Base-by-base conservation (phyloP, 2,888 invertebrate species). In the Drosophila longiperda region DNA sequence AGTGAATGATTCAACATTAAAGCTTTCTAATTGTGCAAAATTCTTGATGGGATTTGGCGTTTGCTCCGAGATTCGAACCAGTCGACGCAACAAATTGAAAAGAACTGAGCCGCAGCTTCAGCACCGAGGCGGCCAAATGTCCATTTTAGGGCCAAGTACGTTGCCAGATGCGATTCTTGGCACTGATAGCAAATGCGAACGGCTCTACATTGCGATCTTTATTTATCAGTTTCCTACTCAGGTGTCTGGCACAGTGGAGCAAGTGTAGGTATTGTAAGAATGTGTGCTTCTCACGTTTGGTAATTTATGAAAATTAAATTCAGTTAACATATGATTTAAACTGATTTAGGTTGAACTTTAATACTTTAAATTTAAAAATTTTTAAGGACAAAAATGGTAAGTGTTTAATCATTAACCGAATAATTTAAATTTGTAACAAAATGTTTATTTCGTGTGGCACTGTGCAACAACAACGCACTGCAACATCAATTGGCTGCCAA, bases 71-170 rank as follows among this genome's bases (percentile, higher is more conserved):
- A 48, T 78, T 78, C 63, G 68, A 66, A 66, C 74, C 73, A 64
- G 55, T 36, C 76, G 70, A 78, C 63, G 74, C 82, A 80, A 73
- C 80, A 71, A 83, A 72, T 80, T 58, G 83, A 82, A 88, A 74
- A 77, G 69, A 89, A 83, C 89, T 85, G 66, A 81, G 66, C 74
- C 65, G 66, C 71, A 49, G 82, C 78, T 66, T 76, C 82, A 76
- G 63, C 60, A 59, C 55, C 69, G 61, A 32, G 54, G 29, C 40
- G 62, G 45, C 58, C 15, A 62, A 62, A 65, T 65, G 67, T 74
- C 74, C 71, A 78, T 83, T 90, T 90, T 90, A 90, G 90, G 90
- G 90, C 87, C 90, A 90, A 90, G 90, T 82, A 89, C 90, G 84
- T 80, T 83, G 74, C 61, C 66, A 66, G 62, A 45, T 79, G 82